Evolutionary conservation across 2,888 invertebrate genomes (phyloP).

Genomic region (Acanthopleura granulata): DNA sequence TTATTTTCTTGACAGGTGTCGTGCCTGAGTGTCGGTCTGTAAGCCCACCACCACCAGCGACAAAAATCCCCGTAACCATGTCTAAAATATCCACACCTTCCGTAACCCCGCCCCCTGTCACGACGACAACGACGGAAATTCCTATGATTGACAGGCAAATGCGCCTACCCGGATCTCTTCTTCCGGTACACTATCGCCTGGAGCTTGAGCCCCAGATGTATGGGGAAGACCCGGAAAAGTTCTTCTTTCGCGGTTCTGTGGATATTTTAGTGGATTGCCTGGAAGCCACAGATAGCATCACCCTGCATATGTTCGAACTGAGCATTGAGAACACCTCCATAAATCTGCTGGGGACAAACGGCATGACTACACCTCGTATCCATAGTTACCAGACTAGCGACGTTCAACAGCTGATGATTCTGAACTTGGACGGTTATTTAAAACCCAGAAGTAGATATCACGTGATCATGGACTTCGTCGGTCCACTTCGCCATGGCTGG

Average conservation of each 20-base stretch:
- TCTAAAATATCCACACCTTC: not conserved
- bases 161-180: constrained; percentile 47
- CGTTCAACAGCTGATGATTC: constrained; percentile 68
- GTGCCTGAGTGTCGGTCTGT: not conserved
- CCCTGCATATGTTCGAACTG: constrained; percentile 48
- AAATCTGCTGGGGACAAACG: not conserved
- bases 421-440: constrained; percentile 76
- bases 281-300: constrained; percentile 41
- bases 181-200: constrained; percentile 50
- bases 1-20: not conserved
- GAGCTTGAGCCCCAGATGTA: constrained; percentile 56
- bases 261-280: constrained; percentile 40
- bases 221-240: constrained; percentile 39
- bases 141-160: constrained; percentile 34
- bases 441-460: constrained; percentile 76
- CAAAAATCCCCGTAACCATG: not conserved
- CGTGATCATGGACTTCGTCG: constrained; percentile 79
- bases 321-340: constrained; percentile 35
- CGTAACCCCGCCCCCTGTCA: not conserved
- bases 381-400: constrained; percentile 36
- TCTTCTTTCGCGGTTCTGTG: constrained; percentile 52
- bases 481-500: constrained; percentile 75
- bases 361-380: constrained; percentile 27
- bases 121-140: too few species aligned
- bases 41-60: not conserved